Evolutionary conservation across 2,113 vertebrate species (phyloP), one percentile per base, ranked within the genome.

Genomic region (Amblyopsis rosae): DNA sequence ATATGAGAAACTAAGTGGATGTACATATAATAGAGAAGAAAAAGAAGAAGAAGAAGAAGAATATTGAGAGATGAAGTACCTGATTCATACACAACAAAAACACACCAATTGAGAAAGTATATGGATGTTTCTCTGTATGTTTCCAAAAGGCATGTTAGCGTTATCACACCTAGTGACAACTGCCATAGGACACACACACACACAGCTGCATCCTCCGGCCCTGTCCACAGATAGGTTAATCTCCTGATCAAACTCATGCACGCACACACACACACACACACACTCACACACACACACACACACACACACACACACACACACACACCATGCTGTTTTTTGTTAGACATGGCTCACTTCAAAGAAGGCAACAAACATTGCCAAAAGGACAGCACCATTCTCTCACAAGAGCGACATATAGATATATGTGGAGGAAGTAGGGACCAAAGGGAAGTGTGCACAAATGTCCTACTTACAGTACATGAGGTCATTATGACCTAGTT

Each of bases 401-500:
- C 61, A 12, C 76, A 75, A 32, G 5, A 56, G 16, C 54, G 1
- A 17, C 13, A 17, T 11, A 56, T 19, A n/a, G 70, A 62, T 53
- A 84, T 81, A 82, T 86, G 78, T 65, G 77, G 35, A 46, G 68
- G 57, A 71, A 77, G 72, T 54, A 64, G 67, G 73, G 76, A 76
- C 66, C 76, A 59, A 76, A 81, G 72, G 72, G 70, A 86, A 86
- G 85, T 84, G 80, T 86, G 76, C 82, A 82, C 73, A 76, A 72
- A 86, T 89, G 91, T 89, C 90, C 92, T 91, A 93, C 88, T 90
- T 90, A 86, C 79, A 87, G 83, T 85, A 85, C 91, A 88, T 82
- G 88, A 92, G 92, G 92, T 94, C 92, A 93, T 86, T 76, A 75
- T 90, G 92, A 94, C 93, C 92, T 85, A 93, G 85, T 91, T 93